Percentiles rank a stretch among this genome's conserved stretches.
These are phyloP conservation scores for Sebastes nivosus DNA, from an alignment of 2,797 vertebrate species.

Conservation along the genomic window DNA sequence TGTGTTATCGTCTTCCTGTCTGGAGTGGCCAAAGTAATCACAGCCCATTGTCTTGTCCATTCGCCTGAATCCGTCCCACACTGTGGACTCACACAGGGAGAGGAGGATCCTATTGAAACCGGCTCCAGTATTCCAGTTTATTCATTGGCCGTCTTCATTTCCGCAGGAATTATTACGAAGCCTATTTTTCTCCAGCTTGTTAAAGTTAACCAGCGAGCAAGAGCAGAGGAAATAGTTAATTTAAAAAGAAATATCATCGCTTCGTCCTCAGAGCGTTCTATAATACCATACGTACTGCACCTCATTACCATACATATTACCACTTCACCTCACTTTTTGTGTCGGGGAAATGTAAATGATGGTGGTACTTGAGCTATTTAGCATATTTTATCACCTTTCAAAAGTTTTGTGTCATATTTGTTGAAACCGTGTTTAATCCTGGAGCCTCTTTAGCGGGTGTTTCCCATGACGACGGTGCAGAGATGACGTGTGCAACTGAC, in stretches of 20 bases:
- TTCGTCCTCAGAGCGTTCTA: not conserved
- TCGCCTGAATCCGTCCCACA: constrained; percentile 24
- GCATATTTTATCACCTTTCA: not conserved
- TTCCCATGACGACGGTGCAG: not conserved
- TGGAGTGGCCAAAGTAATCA: constrained; percentile 52
- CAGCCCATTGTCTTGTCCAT: constrained; percentile 34
- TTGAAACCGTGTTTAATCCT: not conserved
- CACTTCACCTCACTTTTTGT: not conserved
- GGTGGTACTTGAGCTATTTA: not conserved
- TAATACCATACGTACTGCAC: not conserved
- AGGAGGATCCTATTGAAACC: constrained; percentile 9
- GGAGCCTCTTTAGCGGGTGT: not conserved
- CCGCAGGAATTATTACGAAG: constrained; percentile 9
- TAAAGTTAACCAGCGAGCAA: constrained; percentile 18
- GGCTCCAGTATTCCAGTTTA: constrained; percentile 24
- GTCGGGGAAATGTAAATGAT: not conserved
- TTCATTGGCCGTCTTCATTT: constrained; percentile 39
- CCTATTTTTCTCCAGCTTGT: constrained; percentile 22
- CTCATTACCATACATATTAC: constrained; percentile 6
- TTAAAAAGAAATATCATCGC: not conserved
- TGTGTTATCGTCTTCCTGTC: constrained; percentile 29
- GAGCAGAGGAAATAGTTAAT: constrained; percentile 2
- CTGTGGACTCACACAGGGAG: not conserved
- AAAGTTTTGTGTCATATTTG: not conserved
- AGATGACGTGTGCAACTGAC: not conserved